These are phyloP conservation scores for Meloidogyne hapla DNA, from an alignment of 1,140 invertebrate species.

Conservation along the genomic window DNA sequence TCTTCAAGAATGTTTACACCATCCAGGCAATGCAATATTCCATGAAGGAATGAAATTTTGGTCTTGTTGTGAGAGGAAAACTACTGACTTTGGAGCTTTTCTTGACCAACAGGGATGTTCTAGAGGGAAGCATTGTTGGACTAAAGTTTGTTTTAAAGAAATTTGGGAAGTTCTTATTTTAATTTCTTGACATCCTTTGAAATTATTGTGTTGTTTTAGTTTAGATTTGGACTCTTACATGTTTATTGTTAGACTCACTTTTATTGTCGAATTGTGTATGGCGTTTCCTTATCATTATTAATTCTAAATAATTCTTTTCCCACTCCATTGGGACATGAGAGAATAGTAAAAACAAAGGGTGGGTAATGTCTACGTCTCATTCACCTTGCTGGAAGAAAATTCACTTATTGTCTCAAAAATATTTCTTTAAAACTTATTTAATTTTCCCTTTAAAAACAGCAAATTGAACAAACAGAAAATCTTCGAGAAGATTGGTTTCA, in stretches of 20 bases:
- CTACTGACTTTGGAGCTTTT: slow-evolving; percentile 87
- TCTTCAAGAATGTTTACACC: slow-evolving; percentile 74
- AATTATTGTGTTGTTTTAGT: too few species aligned
- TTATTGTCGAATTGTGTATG: too few species aligned
- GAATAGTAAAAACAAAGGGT: too few species aligned
- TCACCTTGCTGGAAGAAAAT: not conserved
- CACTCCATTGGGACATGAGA: too few species aligned
- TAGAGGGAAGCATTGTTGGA: slow-evolving; percentile 81
- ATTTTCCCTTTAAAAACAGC: slow-evolving; percentile 21
- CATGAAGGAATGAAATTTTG: slow-evolving; percentile 97
- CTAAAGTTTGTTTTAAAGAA: slow-evolving; percentile 69
- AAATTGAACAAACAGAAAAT: slow-evolving; percentile 44
- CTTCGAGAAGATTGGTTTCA: slow-evolving; percentile 60
- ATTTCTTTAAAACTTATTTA: not conserved
- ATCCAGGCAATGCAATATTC: slow-evolving; percentile 87
- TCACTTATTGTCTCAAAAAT: not conserved
- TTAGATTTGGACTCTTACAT: too few species aligned
- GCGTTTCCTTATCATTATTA: too few species aligned
- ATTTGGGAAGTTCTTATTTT: not conserved
- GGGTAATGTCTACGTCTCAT: not conserved
- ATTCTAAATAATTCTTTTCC: too few species aligned
- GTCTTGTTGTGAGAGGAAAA: slow-evolving; percentile 90
- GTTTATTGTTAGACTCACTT: too few species aligned
- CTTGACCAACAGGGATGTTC: slow-evolving; percentile 81
- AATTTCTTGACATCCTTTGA: not conserved